Conservation (phyloP, 2,113 vertebrate species). For the Dasyprocta punctata region DNA sequence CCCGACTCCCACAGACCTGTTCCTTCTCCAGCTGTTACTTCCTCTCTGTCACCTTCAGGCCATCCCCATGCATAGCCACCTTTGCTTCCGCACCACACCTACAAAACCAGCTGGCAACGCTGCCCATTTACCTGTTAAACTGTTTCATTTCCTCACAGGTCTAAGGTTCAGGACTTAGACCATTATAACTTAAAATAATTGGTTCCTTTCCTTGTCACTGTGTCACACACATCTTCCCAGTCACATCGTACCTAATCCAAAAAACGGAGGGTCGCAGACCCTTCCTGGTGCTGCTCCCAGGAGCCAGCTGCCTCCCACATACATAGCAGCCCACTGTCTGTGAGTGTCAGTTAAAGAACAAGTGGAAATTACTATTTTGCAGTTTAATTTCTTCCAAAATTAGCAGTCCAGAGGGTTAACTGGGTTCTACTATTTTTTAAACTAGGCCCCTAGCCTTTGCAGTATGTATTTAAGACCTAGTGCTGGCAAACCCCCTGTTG, state of each 20-base stretch:
- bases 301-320: not conserved
- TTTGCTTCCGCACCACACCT: not conserved
- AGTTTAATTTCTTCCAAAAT: conserved; percentile 8
- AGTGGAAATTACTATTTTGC: not conserved
- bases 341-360: not conserved
- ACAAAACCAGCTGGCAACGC: not conserved
- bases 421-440: not conserved
- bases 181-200: not conserved
- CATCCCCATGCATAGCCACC: not conserved
- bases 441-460: not conserved
- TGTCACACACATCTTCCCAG: not conserved
- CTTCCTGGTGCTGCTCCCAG: not conserved
- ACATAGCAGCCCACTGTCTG: not conserved
- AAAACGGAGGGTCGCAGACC: not conserved
- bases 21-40: not conserved
- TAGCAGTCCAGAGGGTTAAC: conserved; percentile 7
- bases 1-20: not conserved
- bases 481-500: not conserved
- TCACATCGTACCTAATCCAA: not conserved
- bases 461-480: not conserved
- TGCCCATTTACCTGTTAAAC: not conserved
- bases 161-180: not conserved
- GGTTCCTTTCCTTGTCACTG: not conserved
- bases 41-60: not conserved
- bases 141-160: not conserved